Evolutionary conservation across 1,140 invertebrate genomes (phyloP), one percentile per base, ranked within the genome.

Genomic region (Formica selysi): DNA sequence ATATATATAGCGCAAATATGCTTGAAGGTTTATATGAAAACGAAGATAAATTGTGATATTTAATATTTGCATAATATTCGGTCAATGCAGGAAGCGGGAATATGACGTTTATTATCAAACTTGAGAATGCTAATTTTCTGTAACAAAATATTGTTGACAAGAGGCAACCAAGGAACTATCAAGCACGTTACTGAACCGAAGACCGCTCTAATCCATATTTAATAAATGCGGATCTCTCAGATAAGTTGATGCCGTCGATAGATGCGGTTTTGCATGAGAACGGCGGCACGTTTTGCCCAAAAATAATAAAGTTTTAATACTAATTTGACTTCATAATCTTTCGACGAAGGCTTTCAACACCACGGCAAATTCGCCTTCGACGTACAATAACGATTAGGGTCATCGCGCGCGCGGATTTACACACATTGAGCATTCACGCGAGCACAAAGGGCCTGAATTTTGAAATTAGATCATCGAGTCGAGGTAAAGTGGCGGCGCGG

Each of bases 401-500:
- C 38, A 38, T 61, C 68, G 79, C 61, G 22, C 61, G 22, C 57
- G 36, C 13, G 54, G 68, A 83, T 83, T 73, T 83, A 44, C 41
- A 41, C 32, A 22, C 22, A 51, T 11, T 22, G 26, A 5, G 4
- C 7, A 3, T 11, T 22, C 16, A 1, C n/a, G 32, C 6, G 36
- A 26, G 4, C 51, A n/a, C 61, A 22, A 16, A 16, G 7, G 26
- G 29, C 36, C 67, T 73, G 38, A 54, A 54, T 61, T 83, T 61
- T 74, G 79, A 83, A 83, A 83, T 83, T 74, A 83, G 79, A 83
- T 83, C 68, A 83, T 83, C 68, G 79, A 81, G n/a, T 73, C 79
- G 54, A 81, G 54, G 36, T 57, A 36, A 19, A 68, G 61, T 64
- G 16, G 22, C 22, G 22, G 22, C 22, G 76, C 59, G 38, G 74